Percentiles rank a stretch among this genome's conserved stretches.
Evolutionary conservation across 2,888 invertebrate genomes (phyloP).

Genomic region (Fissipunctia ypsillon): DNA sequence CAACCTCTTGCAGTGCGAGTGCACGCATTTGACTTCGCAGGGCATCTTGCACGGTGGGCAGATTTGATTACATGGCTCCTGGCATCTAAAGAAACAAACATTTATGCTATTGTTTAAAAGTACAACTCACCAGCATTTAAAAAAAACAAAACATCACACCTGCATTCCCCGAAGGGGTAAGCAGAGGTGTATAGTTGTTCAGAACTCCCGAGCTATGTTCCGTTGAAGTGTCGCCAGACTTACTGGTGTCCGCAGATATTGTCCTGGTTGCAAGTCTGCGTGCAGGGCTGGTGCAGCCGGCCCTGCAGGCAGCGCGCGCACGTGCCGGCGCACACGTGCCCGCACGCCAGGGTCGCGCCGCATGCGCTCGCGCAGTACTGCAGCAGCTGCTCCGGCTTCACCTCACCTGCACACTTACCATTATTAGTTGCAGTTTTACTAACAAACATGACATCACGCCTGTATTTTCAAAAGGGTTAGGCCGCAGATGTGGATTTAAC

Average conservation of each 20-base stretch:
- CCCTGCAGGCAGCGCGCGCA: constrained; percentile 87
- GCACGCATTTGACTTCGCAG: constrained; percentile 88
- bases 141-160: not conserved
- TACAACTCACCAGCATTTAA: not conserved
- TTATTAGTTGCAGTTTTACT: not conserved
- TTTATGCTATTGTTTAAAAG: not conserved
- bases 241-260: constrained; percentile 92
- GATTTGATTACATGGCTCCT: constrained; percentile 88
- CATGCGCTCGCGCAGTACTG: constrained; percentile 86
- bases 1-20: constrained; percentile 87
- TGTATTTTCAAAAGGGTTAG: too few relatives aligned
- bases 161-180: not conserved
- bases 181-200: not conserved
- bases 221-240: constrained; percentile 52
- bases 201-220: not conserved
- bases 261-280: constrained; percentile 88
- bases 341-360: constrained; percentile 87
- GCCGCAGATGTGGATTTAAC: not conserved
- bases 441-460: not conserved
- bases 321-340: constrained; percentile 83
- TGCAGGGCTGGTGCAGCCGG: constrained; percentile 87
- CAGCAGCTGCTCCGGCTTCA: constrained; percentile 69
- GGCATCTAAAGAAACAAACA: constrained; percentile 82
- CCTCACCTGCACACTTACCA: constrained; percentile 41
- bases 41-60: constrained; percentile 90